These are phyloP conservation scores for Ochropleura plecta DNA, from an alignment of 2,888 invertebrate species.

Conservation along the genomic window DNA sequence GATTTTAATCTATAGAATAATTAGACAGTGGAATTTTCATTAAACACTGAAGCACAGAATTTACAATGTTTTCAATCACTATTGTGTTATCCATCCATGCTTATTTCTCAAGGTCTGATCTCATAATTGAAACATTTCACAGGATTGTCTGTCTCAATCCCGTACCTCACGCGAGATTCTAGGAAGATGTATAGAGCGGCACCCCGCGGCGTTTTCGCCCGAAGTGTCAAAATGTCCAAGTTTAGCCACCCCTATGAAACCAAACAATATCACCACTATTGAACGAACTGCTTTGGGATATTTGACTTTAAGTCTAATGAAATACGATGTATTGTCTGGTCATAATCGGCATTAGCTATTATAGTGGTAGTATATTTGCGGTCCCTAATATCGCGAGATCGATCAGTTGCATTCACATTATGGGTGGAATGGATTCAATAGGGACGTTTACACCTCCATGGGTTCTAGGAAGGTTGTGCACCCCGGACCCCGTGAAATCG, in stretches of 20 bases:
- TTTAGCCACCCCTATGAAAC: constrained; percentile 79
- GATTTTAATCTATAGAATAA: constrained; percentile 33
- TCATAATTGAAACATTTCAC: constrained; percentile 82
- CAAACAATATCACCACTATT: constrained; percentile 62
- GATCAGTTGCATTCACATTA: constrained; percentile 78
- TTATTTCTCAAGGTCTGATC: constrained; percentile 50
- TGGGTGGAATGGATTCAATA: constrained; percentile 77
- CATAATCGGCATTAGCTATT: constrained; percentile 24
- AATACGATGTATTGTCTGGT: constrained; percentile 40
- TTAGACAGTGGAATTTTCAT: constrained; percentile 6
- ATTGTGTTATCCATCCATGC: constrained; percentile 5
- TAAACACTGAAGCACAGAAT: neutral
- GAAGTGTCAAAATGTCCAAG: constrained; percentile 89
- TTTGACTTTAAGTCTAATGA: constrained; percentile 41
- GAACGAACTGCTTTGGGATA: constrained; percentile 42
- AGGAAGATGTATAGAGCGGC: constrained; percentile 84
- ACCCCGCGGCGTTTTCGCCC: constrained; percentile 87
- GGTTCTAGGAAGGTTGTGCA: constrained; percentile 80
- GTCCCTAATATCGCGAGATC: constrained; percentile 80
- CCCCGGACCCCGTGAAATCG: constrained; percentile 74
- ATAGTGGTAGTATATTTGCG: constrained; percentile 73
- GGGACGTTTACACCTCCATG: constrained; percentile 81
- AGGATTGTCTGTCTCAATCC: constrained; percentile 83
- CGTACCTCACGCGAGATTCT: constrained; percentile 85
- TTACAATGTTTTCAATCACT: neutral